Base-by-base conservation (phyloP, 1,140 invertebrate species). In the Battus philenor region DNA sequence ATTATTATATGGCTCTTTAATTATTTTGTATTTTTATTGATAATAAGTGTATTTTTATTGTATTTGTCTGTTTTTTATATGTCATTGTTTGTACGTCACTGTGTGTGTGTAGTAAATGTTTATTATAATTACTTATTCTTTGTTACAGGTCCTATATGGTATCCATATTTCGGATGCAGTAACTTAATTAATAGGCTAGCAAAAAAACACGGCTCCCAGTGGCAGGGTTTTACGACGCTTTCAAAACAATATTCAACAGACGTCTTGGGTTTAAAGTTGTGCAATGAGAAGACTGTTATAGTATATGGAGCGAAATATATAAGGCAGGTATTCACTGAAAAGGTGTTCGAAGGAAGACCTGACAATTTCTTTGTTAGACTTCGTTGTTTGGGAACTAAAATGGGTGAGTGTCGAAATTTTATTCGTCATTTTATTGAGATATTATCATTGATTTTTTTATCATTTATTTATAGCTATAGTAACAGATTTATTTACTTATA, bases 311-410 rank as follows among this genome's bases (percentile, higher is more conserved):
- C 86, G 36, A 70, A 73, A 12, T 86, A 88, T 12, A 78, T 93
- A 1, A 82, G 88, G 4, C 81, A 90, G 51, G 87, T 93, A 3
- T 87, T 94, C 18, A 78, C 76, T 0, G 78, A 87, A 8, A 90
- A 91, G 24, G 90, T 90, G 2, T 95, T 90, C 56, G 90, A 92
- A 51, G 92, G 90, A 0, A 76, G 94, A 44, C 94, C 93, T 0
- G 88, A 93, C 69, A 91, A 88, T 44, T 93, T 92, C 59, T 94
- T 94, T 53, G 82, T 91, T 20, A 84, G 89, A 22, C 68, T 94
- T 4, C 76, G 93, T 29, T 91, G 91, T 24, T 88, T 94, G 71
- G 93, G 93, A 12, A 88, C 89, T 24, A 81, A 83, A 56, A 88
- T 87, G 86, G 91, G 74, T 78, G 57, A 56, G 50, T 36, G 17